phyloP scores from a whole-genome alignment of 2,113 vertebrate genomes.

The Xiphorhynchus elegans region DNA sequence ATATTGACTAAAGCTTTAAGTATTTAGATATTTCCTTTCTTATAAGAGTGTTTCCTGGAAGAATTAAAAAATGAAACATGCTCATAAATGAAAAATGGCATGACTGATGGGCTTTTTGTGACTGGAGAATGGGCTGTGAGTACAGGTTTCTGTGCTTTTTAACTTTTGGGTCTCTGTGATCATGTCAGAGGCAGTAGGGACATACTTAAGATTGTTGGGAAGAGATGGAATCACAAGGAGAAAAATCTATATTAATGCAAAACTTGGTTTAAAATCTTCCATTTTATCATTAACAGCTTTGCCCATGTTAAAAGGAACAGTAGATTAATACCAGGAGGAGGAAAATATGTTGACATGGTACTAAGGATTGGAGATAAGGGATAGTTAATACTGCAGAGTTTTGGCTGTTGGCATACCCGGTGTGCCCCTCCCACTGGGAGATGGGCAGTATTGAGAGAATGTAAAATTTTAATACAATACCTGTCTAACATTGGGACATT shows the following conservation, averaged over 20 bases:
- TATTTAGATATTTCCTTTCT: neutral
- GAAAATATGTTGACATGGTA: neutral
- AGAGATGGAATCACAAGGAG: neutral
- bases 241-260: neutral
- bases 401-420: neutral
- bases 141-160: neutral
- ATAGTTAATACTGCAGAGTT: neutral
- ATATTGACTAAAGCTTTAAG: neutral
- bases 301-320: neutral
- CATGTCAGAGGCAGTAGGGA: neutral
- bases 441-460: neutral
- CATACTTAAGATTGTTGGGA: neutral
- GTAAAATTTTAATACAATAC: neutral
- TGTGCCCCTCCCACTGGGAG: neutral
- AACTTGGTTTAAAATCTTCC: neutral
- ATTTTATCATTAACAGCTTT: neutral
- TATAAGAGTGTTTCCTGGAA: neutral
- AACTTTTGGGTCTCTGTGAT: neutral
- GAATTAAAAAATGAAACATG: neutral
- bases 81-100: neutral
- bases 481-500: neutral
- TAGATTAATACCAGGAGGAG: neutral
- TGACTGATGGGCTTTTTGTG: neutral
- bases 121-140: slow-evolving; percentile 11
- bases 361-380: neutral